phyloP scores from a whole-genome alignment of 2,113 vertebrate species.

The Diphyllodes magnificus region DNA sequence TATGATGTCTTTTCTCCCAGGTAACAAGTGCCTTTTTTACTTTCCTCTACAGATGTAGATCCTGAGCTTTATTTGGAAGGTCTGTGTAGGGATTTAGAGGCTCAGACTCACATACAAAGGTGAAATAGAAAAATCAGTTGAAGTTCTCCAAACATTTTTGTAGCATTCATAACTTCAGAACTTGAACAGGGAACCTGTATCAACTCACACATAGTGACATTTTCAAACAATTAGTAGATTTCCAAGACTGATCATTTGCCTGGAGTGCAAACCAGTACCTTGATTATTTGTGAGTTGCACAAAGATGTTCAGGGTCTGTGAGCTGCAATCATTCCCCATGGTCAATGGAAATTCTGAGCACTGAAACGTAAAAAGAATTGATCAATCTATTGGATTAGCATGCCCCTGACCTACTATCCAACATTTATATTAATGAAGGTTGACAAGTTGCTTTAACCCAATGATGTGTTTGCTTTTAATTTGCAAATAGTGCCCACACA shows the following conservation, averaged over 20 bases:
- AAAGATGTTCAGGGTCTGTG: background rate
- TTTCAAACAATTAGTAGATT: background rate
- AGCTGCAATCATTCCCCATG: background rate
- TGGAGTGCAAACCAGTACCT: background rate
- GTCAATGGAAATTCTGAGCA: background rate
- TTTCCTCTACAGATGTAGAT: background rate
- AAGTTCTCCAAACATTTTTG: background rate
- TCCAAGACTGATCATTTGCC: background rate
- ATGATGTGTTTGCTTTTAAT: background rate
- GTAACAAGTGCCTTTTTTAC: background rate
- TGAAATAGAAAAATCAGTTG: background rate
- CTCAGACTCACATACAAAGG: background rate
- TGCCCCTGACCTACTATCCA: background rate
- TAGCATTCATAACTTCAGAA: background rate
- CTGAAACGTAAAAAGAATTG: background rate
- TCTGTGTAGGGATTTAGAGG: background rate
- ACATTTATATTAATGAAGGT: background rate
- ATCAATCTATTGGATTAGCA: background rate
- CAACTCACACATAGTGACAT: background rate
- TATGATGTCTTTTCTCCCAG: background rate
- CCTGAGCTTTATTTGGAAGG: background rate
- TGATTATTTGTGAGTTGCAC: background rate
- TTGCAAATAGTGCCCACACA: background rate
- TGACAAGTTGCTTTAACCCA: background rate
- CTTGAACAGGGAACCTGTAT: background rate